Evolutionary conservation across 2,113 vertebrate genomes (phyloP), one percentile per base, ranked within the genome.

Genomic region (Setophaga petechia): DNA sequence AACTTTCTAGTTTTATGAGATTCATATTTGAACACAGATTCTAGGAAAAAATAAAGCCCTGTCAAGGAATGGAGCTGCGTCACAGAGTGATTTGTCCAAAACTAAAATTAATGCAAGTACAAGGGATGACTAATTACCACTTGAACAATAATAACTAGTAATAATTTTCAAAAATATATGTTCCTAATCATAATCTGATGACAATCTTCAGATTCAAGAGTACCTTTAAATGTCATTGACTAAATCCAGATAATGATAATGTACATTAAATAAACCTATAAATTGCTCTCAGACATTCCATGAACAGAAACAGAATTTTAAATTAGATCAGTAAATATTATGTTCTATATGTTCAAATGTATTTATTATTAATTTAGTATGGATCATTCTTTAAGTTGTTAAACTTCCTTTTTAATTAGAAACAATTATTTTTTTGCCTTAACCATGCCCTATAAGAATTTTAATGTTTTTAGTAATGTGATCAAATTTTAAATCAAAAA

Each of bases 111-210:
- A 71, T 62, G n/a, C 20, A 92, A 86, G 69, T 73, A 49, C 1
- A 12, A 69, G 12, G 18, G 11, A 46, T 62, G 23, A 73, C 9
- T 87, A 84, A 71, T 91, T 92, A 87, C 3, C 23, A 46, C 31
- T 89, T 59, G 15, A 68, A 78, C 35, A 51, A 91, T 81, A 84
- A 84, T 59, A 51, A 59, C 12, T 84, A 58, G 5, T 15, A 87
- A 71, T 77, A 58, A 55, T 92, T 95, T 92, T 16, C 12, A 95
- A 90, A 94, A 89, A 81, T 87, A 89, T 33, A 31, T 65, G 11
- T 51, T 91, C 25, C n/a, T 59, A 71, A 88, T 92, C 41, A 90
- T 69, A 89, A 93, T 84, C 35, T 95, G 67, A 80, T 67, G 47
- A 67, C 37, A 93, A 93, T 74, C 22, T 82, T 96, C 39, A 72